Evolutionary conservation across 2,113 vertebrate genomes (phyloP).

Genomic region (Sebastes schlegelii): DNA sequence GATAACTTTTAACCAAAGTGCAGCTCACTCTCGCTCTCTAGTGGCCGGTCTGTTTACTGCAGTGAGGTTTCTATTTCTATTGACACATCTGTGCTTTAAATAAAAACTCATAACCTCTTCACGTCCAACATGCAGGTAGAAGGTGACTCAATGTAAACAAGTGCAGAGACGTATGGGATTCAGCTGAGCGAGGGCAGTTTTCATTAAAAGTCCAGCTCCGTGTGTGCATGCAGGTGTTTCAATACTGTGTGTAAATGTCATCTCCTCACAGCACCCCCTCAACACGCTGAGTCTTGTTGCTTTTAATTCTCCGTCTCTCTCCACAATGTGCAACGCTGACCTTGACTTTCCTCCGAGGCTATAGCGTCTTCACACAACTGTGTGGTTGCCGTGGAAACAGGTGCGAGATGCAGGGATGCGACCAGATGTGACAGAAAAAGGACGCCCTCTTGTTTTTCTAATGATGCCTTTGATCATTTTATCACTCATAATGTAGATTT

Average conservation of each 20-base stretch:
- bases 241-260: constrained; percentile 36
- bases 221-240: constrained; percentile 1
- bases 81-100: not conserved
- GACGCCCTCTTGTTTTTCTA: constrained; percentile 3
- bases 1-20: not conserved
- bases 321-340: constrained; percentile 42
- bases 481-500: not conserved
- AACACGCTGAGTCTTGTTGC: not conserved
- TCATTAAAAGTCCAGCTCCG: constrained; percentile 22
- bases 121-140: not conserved
- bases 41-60: constrained; percentile 30
- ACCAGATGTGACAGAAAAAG: constrained; percentile 51
- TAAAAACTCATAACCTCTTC: constrained; percentile 24
- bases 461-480: not conserved
- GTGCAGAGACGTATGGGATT: not conserved
- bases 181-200: not conserved
- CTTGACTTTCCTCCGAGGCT: constrained; percentile 58
- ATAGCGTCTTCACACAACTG: constrained; percentile 40
- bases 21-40: constrained; percentile 22
- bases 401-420: constrained; percentile 22
- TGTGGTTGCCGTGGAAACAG: constrained; percentile 78
- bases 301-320: constrained; percentile 28
- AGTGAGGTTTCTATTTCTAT: not conserved
- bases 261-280: constrained; percentile 6
- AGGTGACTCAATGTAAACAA: not conserved